These are phyloP conservation scores for Dioctria linearis DNA, from an alignment of 2,888 invertebrate genomes.

Conservation along the genomic window DNA sequence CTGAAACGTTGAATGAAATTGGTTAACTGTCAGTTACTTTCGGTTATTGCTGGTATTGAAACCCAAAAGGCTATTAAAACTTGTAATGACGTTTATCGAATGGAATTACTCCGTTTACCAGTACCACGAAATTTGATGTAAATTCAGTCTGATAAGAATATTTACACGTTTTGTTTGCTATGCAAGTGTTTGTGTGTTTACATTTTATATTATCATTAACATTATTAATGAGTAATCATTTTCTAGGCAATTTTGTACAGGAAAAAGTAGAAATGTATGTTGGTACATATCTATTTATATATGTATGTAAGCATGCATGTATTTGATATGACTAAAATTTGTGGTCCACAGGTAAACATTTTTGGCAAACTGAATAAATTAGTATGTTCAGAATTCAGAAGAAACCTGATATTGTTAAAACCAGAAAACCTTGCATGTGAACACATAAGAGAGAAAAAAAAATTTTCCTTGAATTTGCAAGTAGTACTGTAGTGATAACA, in stretches of 20 bases:
- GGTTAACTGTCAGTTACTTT: conserved; percentile 35
- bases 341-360: too few species aligned
- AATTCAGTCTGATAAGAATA: conserved; percentile 16
- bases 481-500: too few species aligned
- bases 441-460: too few species aligned
- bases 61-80: conserved; percentile 48
- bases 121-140: conserved; percentile 35
- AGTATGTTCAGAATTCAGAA: too few species aligned
- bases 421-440: too few species aligned
- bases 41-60: conserved; percentile 51
- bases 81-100: conserved; percentile 49
- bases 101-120: conserved; percentile 19
- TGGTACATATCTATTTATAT: too few species aligned
- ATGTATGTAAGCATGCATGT: too few species aligned
- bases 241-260: neutral
- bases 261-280: too few species aligned
- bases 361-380: too few species aligned
- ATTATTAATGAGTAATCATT: neutral
- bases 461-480: too few species aligned
- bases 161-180: conserved; percentile 20
- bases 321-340: too few species aligned
- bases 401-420: too few species aligned
- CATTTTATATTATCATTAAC: neutral
- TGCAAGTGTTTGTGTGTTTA: neutral
- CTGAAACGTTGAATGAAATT: neutral